phyloP scores from a whole-genome alignment of 2,113 vertebrate genomes.

The Myiagra hebetior region DNA sequence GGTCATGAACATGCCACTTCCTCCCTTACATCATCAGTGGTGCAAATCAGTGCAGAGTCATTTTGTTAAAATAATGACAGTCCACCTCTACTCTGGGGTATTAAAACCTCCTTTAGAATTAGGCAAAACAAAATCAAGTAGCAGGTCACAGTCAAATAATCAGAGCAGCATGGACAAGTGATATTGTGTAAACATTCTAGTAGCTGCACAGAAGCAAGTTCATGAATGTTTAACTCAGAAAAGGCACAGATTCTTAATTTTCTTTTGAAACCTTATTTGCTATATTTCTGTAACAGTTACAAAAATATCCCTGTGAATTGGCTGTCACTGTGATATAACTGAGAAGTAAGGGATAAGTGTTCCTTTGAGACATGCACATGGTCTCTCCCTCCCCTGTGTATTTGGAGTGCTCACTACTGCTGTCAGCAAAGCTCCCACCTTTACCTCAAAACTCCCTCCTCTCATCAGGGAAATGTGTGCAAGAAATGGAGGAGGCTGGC shows the following conservation, averaged over 20 bases:
- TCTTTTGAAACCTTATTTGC: background rate
- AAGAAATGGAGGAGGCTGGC: background rate
- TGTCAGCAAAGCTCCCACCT: background rate
- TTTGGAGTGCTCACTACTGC: background rate
- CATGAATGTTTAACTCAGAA: background rate
- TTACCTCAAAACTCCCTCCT: background rate
- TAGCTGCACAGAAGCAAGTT: background rate
- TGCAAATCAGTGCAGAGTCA: background rate
- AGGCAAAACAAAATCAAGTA: background rate
- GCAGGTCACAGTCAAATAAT: background rate
- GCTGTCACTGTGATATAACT: background rate
- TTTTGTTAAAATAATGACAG: background rate
- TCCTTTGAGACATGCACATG: background rate
- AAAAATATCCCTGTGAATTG: constrained; percentile 11
- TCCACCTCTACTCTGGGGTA: background rate
- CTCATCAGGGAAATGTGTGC: background rate
- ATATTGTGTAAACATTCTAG: background rate
- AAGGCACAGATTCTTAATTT: background rate
- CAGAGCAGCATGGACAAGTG: background rate
- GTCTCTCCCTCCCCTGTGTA: background rate
- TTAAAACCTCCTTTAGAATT: background rate
- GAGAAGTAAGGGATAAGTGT: background rate
- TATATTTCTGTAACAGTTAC: background rate
- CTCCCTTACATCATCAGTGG: background rate
- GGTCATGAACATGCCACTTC: background rate